Evolutionary conservation across 1,140 invertebrate species (phyloP).

Genomic region (Acromyrmex heyeri): DNA sequence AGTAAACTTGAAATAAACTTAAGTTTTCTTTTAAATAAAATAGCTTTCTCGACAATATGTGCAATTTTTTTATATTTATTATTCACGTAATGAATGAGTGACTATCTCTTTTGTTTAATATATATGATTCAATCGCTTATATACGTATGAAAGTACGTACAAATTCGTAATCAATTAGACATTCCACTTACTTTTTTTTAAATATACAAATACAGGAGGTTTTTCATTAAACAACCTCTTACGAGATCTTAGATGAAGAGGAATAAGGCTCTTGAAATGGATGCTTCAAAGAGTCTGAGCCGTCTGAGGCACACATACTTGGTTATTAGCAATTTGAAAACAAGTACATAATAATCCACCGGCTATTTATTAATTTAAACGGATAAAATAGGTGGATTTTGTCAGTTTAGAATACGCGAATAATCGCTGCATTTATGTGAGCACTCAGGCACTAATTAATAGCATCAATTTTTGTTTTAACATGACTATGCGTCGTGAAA

Average conservation of each 20-base stretch:
- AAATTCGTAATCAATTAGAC: neutral
- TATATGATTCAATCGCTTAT: neutral
- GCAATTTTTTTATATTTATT: neutral
- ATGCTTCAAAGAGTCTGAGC: neutral
- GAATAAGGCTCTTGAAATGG: neutral
- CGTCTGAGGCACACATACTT: conserved; percentile 9
- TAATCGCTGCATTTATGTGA: neutral
- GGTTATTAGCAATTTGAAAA: conserved; percentile 15
- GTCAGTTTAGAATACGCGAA: neutral
- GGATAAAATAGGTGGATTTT: neutral
- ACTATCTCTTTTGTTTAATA: neutral
- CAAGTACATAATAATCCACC: conserved; percentile 1
- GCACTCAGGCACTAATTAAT: neutral
- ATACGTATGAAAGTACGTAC: neutral
- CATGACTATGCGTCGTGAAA: neutral
- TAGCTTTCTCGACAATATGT: neutral
- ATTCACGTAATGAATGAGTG: neutral
- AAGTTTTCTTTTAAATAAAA: neutral
- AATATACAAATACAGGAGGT: neutral
- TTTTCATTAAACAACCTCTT: conserved; percentile 19
- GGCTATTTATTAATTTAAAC: conserved; percentile 27
- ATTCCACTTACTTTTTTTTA: neutral
- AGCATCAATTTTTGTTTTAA: neutral
- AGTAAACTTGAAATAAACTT: neutral
- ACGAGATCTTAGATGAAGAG: neutral